Base-by-base conservation (phyloP, 2,888 invertebrate genomes). In the Cheilosia impressa region DNA sequence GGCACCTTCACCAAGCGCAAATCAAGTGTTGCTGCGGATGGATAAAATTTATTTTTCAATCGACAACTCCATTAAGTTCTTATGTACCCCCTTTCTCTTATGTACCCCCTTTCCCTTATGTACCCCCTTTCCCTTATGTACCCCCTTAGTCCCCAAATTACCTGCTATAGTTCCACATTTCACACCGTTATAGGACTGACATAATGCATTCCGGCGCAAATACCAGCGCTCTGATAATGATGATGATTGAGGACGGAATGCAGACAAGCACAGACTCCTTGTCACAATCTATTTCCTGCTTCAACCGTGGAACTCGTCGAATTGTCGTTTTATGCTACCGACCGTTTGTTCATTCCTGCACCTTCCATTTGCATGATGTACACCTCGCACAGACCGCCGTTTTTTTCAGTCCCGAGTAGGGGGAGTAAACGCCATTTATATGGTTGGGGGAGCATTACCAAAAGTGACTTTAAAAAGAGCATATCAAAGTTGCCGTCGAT, bases 211-310 rank as follows among this genome's bases (percentile, higher is more conserved):
- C 17, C 45, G 45, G 17, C 1, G 31, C 7, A 10, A 50, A 17
- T 22, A 1, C 10, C 19, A 19, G 10, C 10, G 13, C 4, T 15
- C 15, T 52, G 24, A 52, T 24, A 24, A 24, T 24, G 24, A 5
- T 13, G 24, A 52, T 7, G 24, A 52, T 15, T 24, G 13, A 24
- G 13, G 5, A 10, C 22, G 4, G 3, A 7, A 22, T 17, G 55
- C 63, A 50, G 17, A 9, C 7, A 19, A 45, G 17, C 19, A 17
- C 17, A 47, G 47, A 31, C 53, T 45, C 55, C 63, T 34, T 57
- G 55, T 31, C 55, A 38, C 57, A 65, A 65, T 73, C 63, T 53
- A 63, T 63, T 65, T 63, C 55, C 63, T 63, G 47, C 53, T 34
- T 45, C 24, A 53, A 43, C 52, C 13, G 22, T 60, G 24, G 57